phyloP scores from a whole-genome alignment of 2,797 vertebrate species.

The Karalla daura region DNA sequence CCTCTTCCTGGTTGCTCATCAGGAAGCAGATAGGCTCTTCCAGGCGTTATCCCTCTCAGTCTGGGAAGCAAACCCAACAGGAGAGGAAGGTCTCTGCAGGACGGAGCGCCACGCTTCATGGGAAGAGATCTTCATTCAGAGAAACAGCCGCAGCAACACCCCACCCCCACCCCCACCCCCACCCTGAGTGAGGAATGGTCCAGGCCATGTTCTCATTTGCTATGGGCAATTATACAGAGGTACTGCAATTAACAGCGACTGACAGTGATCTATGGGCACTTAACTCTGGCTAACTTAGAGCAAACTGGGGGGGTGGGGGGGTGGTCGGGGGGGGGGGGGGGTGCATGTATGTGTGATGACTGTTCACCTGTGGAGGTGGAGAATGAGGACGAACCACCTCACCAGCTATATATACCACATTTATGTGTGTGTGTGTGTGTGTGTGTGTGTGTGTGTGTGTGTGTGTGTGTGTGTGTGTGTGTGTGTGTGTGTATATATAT shows the following conservation, averaged over 20 bases:
- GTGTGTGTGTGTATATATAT: too few relatives aligned
- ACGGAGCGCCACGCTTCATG: neutral
- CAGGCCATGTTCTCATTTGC: conserved; percentile 44
- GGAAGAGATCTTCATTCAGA: conserved; percentile 42
- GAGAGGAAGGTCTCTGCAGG: conserved; percentile 6
- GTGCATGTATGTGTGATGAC: too few relatives aligned
- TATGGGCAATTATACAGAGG: conserved; percentile 38
- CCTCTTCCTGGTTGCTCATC: conserved; percentile 4
- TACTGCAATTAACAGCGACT: conserved; percentile 39
- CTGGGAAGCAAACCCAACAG: conserved; percentile 16
- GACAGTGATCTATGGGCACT: conserved; percentile 38
- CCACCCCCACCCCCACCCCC: conserved; percentile 4
- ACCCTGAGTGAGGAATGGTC: conserved; percentile 24
- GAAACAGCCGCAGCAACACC: conserved; percentile 21
- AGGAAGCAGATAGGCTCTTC: conserved; percentile 10
- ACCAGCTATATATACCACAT: too few relatives aligned
- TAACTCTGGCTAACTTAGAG: conserved; percentile 37
- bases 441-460: too few relatives aligned
- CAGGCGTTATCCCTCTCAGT: conserved; percentile 1
- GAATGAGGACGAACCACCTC: conserved; percentile 4
- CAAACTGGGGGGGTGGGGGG: too few relatives aligned
- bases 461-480: too few relatives aligned
- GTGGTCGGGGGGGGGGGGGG: too few relatives aligned
- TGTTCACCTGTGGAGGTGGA: neutral
- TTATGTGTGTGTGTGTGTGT: too few relatives aligned